Base-by-base conservation (phyloP, 2,113 vertebrate genomes). In the Daboia siamensis region DNA sequence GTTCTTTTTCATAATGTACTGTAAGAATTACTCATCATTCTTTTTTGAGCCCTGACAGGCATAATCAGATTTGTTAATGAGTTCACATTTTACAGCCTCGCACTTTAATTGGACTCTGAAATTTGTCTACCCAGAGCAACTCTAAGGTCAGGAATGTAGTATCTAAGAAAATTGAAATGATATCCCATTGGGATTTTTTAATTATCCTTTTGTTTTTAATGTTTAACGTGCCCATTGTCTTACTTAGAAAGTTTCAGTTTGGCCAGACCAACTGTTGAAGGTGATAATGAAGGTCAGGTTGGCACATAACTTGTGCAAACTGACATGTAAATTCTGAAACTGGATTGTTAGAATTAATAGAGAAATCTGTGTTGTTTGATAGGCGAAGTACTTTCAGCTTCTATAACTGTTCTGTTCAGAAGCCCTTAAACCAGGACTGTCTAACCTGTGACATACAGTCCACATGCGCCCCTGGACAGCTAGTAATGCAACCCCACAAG, bases 11-110 rank as follows among this genome's bases (percentile, higher is more conserved):
- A 12, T 90, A 11, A 33, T 56, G 48, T 46, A 11, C 48, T 55
- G n/a, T 39, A 88, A 88, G 59, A 88, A 55, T 46, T 26, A 52
- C 51, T 55, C 57, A 87, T 91, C 52, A 74, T 55, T 44, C 48
- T 46, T 80, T 57, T 56, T 89, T 89, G 87, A 56, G 39, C 64
- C 86, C 91, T 92, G 39, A 88, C 86, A 88, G 46, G 33, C 24
- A 92, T 88, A 89, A 92, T 92, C 24, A 46, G 26, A 56, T 88
- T 92, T 80, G 52, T 84, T 92, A 92, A 89, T 84, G 87, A 89
- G 87, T 92, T 85, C 87, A 84, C 61, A 89, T 92, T 92, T 92
- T 80, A 89, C 24, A 92, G 91, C 86, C 48, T 39, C 7, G 13
- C 74, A 26, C 23, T 80, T 92, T 88, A 88, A 56, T 92, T 88